Conservation (phyloP, 2,113 vertebrate genomes). For the Neolamprologus fasciatus region DNA sequence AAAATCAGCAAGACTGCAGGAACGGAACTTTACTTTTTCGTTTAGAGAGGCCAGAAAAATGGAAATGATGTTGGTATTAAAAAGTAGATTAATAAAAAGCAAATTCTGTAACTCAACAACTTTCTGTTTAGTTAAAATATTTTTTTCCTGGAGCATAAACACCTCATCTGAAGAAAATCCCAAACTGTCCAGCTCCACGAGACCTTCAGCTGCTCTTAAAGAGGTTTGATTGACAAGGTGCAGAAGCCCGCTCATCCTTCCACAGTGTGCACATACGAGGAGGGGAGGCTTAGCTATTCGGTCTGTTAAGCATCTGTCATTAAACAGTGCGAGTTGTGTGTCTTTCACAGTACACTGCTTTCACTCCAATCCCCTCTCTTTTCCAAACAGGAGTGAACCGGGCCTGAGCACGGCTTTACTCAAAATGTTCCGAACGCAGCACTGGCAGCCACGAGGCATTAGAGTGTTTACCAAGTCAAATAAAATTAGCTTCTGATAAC, state of each 20-base stretch:
- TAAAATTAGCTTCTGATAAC: neutral
- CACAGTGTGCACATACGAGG: neutral
- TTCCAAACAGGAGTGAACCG: neutral
- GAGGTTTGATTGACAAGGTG: slow-evolving; percentile 37
- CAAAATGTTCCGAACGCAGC: neutral
- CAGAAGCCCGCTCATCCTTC: slow-evolving; percentile 10
- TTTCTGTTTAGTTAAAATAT: neutral
- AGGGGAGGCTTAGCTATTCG: slow-evolving; percentile 37
- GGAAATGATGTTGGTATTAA: neutral
- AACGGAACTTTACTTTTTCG: neutral
- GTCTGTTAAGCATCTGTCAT: slow-evolving; percentile 62
- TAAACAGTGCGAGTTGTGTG: slow-evolving; percentile 37
- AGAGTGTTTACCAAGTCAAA: neutral
- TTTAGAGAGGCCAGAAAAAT: neutral
- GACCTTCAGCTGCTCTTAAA: slow-evolving; percentile 14
- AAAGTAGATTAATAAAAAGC: neutral
- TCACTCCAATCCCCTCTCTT: slow-evolving; percentile 3
- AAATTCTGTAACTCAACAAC: neutral
- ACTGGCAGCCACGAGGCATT: neutral
- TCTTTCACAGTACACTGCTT: slow-evolving; percentile 43
- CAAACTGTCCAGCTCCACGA: neutral
- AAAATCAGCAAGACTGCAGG: neutral
- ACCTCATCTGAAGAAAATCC: neutral
- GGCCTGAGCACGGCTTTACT: neutral
- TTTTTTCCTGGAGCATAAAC: neutral